Base-by-base conservation (phyloP, 2,888 invertebrate genomes). In the Horisme vitalbata region DNA sequence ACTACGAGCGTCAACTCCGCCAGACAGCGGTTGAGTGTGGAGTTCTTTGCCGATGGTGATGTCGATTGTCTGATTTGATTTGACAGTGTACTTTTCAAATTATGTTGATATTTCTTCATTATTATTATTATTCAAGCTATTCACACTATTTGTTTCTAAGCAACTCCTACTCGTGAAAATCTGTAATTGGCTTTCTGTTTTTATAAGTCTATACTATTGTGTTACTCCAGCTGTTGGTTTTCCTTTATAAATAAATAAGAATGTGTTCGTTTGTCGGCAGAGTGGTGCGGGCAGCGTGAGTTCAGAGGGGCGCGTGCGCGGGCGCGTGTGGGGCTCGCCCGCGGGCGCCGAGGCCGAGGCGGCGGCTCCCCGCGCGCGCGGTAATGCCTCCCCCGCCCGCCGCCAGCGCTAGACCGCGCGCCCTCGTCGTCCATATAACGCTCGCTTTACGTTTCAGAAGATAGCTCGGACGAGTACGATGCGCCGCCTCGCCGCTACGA, bases 401-500 rank as follows among this genome's bases (percentile, higher is more conserved):
- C 50, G 30, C 44, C 52, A 21, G 52, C 52, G 43, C 18, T 6
- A 6, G 18, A 1, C 33, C 48, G 21, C n/a, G 31, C 47, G 36
- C 71, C 78, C 67, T 70, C 68, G 52, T 53, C 57, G n/a, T 45
- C 37, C 23, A 9, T 82, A 82, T 85, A 86, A 86, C 78, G 65
- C 68, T 79, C 77, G 75, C 83, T 87, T 85, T 87, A 71, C 76
- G 75, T 89, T 89, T 85, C 87, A 88, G 85, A 84, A 70, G 83
- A 87, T 77, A 88, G 89, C 75, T 89, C 89, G 69, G 88, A 88
- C 77, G 88, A 89, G 73, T 81, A 70, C 67, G 87, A 85, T 69
- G 77, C 71, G 57, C 46, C 44, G 30, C 43, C 36, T 11, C 26
- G 8, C 24, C 67, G 68, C 52, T 75, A 68, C 71, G 83, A 79